Conservation (phyloP, 2,888 invertebrate species). For the Conus canariensis region DNA sequence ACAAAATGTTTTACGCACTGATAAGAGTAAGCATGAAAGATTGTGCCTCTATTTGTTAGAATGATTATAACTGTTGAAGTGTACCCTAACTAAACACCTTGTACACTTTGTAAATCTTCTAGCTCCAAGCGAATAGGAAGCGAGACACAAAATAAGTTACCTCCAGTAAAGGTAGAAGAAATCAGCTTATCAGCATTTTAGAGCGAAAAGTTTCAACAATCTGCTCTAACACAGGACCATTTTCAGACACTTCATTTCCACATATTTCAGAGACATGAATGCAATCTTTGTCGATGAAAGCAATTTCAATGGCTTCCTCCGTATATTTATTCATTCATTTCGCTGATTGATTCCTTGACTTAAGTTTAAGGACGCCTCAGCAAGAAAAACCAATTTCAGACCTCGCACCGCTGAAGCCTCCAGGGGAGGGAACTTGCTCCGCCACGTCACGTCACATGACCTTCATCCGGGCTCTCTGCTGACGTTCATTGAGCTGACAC, state of each 20-base stretch:
- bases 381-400: neutral
- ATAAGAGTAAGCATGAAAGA: too few species aligned
- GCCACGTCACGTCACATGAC: constrained; percentile 25
- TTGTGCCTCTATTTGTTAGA: too few species aligned
- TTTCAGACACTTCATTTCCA: neutral
- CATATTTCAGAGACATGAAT: neutral
- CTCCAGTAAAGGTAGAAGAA: too few species aligned
- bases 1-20: too few species aligned
- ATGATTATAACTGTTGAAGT: too few species aligned
- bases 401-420: neutral
- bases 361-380: neutral
- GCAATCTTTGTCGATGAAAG: neutral
- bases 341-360: neutral
- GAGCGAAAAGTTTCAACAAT: neutral
- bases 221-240: neutral
- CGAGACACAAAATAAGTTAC: too few species aligned
- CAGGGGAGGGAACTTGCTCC: neutral
- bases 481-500: constrained; percentile 12
- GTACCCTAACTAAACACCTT: too few species aligned
- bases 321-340: neutral
- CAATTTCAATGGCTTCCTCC: too few species aligned
- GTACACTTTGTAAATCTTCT: too few species aligned
- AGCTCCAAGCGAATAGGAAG: too few species aligned
- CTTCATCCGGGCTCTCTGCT: constrained; percentile 27
- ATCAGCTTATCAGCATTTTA: too few species aligned